phyloP scores from a whole-genome alignment of 2,113 vertebrate species.

The Oncorhynchus keta region DNA sequence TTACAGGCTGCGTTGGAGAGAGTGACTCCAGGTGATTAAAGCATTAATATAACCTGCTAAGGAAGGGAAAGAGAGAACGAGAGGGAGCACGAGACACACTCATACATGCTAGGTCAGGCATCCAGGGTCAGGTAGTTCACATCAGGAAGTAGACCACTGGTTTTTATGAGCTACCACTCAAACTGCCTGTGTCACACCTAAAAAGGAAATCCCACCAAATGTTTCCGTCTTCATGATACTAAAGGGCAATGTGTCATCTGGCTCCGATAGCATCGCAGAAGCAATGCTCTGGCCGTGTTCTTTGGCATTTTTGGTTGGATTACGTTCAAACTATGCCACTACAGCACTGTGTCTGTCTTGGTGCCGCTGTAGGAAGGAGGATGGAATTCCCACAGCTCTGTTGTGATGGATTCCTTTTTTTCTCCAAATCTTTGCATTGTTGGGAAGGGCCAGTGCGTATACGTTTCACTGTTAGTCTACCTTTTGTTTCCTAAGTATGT shows the following conservation, averaged over 20 bases:
- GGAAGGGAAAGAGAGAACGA: constrained; percentile 1
- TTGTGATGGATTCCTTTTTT: too few relatives aligned
- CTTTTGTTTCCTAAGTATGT: not conserved
- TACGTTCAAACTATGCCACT: not conserved
- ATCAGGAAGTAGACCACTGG: constrained; percentile 41
- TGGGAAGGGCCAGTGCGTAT: too few relatives aligned
- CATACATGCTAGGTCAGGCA: constrained; percentile 21
- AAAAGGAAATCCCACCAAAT: not conserved
- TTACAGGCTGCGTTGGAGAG: not conserved
- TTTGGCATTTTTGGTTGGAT: not conserved
- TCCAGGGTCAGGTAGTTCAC: constrained; percentile 20
- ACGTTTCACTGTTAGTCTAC: too few relatives aligned
- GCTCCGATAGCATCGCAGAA: not conserved
- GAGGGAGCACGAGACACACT: not conserved
- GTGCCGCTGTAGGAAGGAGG: not conserved
- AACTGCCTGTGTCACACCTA: constrained; percentile 27
- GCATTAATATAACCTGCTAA: constrained; percentile 15
- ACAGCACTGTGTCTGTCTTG: not conserved
- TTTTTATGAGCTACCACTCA: constrained; percentile 31
- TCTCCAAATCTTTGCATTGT: too few relatives aligned
- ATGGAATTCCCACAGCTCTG: too few relatives aligned
- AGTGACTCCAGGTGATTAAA: constrained; percentile 12
- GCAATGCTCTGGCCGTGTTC: not conserved
- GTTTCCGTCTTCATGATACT: constrained; percentile 10
- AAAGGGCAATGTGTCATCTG: constrained; percentile 15